A percentile compares a stretch with the other conserved stretches of the same genome.
Conservation (phyloP, 2,888 invertebrate genomes). For the Prosapia bicincta region DNA sequence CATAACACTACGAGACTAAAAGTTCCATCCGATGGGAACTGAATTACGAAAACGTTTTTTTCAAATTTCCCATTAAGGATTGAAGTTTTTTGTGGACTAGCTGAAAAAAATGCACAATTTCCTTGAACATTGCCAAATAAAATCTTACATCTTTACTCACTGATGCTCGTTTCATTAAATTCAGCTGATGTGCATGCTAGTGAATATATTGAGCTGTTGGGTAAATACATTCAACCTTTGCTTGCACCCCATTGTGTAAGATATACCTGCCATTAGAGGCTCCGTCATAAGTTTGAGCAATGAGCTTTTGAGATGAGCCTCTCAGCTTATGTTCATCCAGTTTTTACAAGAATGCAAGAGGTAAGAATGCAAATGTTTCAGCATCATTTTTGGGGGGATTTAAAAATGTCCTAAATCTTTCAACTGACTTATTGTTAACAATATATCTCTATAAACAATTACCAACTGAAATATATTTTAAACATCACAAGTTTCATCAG, state of each 20-base stretch:
- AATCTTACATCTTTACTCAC: neutral
- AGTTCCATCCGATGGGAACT: neutral
- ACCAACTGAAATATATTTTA: no score
- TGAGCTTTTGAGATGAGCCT: neutral
- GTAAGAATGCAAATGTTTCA: no score
- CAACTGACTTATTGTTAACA: no score
- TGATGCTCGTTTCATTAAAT: neutral
- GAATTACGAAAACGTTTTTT: neutral
- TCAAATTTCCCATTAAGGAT: neutral
- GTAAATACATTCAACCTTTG: neutral
- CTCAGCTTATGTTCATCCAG: neutral
- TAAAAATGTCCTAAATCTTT: no score
- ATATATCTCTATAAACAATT: no score
- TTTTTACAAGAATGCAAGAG: neutral
- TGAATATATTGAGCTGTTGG: neutral
- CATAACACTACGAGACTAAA: neutral
- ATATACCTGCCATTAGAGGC: neutral
- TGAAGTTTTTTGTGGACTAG: neutral
- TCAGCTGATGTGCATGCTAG: neutral
- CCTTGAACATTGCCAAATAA: neutral
- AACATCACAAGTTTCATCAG: no score
- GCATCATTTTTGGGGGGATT: no score
- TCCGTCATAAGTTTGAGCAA: neutral
- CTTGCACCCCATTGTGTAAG: neutral
- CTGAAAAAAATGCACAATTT: neutral